Conservation (phyloP, 2,113 vertebrate genomes). For the Myotis lucifugus region DNA sequence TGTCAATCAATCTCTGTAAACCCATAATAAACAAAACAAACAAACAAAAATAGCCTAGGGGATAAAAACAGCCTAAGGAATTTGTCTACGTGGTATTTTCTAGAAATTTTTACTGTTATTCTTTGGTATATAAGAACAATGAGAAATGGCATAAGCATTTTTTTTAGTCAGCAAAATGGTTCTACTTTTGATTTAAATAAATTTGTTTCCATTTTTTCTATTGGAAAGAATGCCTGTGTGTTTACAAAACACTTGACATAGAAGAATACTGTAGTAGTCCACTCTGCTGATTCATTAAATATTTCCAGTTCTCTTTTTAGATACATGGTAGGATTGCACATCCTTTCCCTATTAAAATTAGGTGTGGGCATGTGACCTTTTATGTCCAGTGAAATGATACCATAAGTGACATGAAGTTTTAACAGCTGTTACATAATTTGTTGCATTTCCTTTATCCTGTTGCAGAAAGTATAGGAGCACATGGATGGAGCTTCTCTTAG, state of each 20-base stretch:
- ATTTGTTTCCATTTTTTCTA: constrained; percentile 21
- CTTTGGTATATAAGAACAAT: constrained; percentile 23
- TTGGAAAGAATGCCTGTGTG: not conserved
- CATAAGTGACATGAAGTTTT: constrained; percentile 23
- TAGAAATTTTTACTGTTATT: not conserved
- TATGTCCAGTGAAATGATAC: not conserved
- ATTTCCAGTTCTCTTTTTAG: constrained; percentile 1
- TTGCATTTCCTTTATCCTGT: not conserved
- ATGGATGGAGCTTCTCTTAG: not conserved
- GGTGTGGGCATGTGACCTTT: not conserved
- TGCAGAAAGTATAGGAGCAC: not conserved
- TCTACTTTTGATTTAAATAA: constrained; percentile 51
- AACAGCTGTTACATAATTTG: not conserved
- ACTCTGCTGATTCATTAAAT: not conserved
- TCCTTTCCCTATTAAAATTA: not conserved
- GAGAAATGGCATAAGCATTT: not conserved
- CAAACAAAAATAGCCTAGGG: not conserved
- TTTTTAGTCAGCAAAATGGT: not conserved
- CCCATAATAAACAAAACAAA: not conserved
- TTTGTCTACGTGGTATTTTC: not conserved
- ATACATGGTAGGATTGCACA: not conserved
- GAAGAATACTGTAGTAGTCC: not conserved
- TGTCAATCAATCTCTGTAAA: not conserved
- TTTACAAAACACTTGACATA: not conserved
- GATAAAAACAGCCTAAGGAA: not conserved